These are phyloP conservation scores for Mamestra configurata DNA, from an alignment of 1,140 invertebrate species.

Conservation along the genomic window DNA sequence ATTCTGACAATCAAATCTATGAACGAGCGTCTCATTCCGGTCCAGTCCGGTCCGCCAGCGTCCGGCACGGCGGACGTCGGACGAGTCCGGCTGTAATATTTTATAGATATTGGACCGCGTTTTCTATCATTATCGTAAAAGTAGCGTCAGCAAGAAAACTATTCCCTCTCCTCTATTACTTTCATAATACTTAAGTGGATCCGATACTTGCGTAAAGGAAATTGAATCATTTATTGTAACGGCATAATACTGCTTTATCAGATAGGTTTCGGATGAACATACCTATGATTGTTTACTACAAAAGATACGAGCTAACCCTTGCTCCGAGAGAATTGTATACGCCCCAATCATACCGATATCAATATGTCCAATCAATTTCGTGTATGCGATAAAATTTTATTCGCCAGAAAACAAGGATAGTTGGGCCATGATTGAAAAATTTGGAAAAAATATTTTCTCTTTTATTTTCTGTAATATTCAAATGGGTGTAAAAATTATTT, in stretches of 20 bases:
- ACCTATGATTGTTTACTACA: constrained; percentile 65
- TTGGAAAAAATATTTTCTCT: background rate
- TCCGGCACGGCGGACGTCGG: constrained; percentile 58
- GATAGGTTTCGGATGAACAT: constrained; percentile 81
- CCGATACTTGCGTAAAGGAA: constrained; percentile 84
- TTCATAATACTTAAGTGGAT: constrained; percentile 87
- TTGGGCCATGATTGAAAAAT: constrained; percentile 3
- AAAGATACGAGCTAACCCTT: constrained; percentile 59
- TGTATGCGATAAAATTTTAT: constrained; percentile 32
- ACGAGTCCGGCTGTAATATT: constrained; percentile 75
- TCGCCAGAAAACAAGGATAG: background rate
- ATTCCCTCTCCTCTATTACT: constrained; percentile 84
- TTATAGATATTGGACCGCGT: constrained; percentile 85
- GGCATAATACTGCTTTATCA: constrained; percentile 81
- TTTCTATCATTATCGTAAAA: constrained; percentile 86
- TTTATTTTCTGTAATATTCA: constrained; percentile 18
- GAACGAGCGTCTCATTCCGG: constrained; percentile 56
- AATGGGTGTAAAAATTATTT: background rate
- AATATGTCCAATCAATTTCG: constrained; percentile 37
- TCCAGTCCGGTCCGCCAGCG: constrained; percentile 50
- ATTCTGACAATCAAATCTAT: constrained; percentile 68
- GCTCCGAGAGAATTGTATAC: constrained; percentile 15
- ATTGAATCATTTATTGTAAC: constrained; percentile 87
- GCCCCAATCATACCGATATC: constrained; percentile 29
- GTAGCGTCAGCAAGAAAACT: constrained; percentile 86